These are phyloP conservation scores for Halictus quadricinctus DNA, from an alignment of 2,888 invertebrate genomes.

Conservation along the genomic window DNA sequence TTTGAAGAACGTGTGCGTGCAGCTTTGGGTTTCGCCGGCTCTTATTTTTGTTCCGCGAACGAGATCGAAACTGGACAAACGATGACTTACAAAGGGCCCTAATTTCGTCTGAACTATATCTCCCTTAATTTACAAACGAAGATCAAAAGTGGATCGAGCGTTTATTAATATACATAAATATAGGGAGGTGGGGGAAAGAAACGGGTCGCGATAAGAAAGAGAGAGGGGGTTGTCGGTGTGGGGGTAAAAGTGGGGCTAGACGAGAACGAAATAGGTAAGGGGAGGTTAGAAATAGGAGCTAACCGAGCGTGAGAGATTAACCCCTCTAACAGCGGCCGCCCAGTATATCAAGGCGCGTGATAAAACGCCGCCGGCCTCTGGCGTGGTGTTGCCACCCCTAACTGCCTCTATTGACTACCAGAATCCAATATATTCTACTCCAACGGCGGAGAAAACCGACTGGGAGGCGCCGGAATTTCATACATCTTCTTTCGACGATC, in stretches of 20 bases:
- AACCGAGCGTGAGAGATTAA: conserved; percentile 83
- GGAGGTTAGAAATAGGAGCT: conserved; percentile 81
- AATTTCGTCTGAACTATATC: background rate
- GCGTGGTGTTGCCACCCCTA: conserved; percentile 80
- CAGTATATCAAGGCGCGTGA: conserved; percentile 82
- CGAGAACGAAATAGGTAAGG: conserved; percentile 65
- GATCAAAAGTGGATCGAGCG: background rate
- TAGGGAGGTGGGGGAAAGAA: background rate
- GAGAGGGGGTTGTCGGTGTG: conserved; percentile 14
- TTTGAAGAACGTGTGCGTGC: background rate
- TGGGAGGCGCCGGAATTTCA: conserved; percentile 81
- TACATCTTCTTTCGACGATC: conserved; percentile 79
- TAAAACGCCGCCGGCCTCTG: conserved; percentile 80
- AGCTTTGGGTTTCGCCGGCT: background rate
- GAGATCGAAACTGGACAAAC: background rate
- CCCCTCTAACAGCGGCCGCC: conserved; percentile 81
- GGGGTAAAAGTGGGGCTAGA: conserved; percentile 45
- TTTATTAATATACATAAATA: conserved; percentile 5
- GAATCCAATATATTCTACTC: conserved; percentile 81
- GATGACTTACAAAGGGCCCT: background rate
- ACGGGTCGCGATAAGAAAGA: conserved; percentile 64
- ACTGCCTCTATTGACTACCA: conserved; percentile 82
- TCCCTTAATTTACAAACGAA: background rate
- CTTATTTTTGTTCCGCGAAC: background rate
- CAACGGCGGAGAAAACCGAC: conserved; percentile 79